Percentiles rank a stretch among this genome's conserved stretches.
Conservation (phyloP, 2,797 vertebrate species). For the Sebastes taczanowskii region DNA sequence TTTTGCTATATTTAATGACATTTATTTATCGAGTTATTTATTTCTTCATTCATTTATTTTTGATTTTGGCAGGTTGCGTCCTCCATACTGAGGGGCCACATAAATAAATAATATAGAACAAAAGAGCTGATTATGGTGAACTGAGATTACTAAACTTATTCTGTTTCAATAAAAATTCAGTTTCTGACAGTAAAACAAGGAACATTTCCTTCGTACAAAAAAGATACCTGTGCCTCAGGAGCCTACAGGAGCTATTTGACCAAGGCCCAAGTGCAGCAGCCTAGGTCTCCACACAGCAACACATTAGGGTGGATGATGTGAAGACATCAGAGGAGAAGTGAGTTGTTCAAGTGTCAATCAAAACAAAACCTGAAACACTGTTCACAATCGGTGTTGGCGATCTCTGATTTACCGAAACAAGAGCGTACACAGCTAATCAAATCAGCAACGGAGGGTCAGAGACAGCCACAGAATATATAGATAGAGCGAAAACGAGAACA, state of each 20-base stretch:
- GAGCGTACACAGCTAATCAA: neutral
- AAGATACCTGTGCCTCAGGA: neutral
- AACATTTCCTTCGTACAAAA: neutral
- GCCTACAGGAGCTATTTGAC: neutral
- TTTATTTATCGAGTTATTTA: too few relatives aligned
- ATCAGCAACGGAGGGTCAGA: neutral
- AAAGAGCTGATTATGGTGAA: neutral
- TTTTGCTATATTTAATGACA: too few relatives aligned
- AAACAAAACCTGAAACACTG: neutral
- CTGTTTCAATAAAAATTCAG: neutral
- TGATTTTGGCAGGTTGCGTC: too few relatives aligned
- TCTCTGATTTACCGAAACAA: neutral
- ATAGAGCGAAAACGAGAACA: neutral
- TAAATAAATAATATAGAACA: neutral
- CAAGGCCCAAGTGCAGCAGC: neutral
- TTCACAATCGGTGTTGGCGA: neutral
- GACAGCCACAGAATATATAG: neutral
- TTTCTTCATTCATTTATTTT: too few relatives aligned
- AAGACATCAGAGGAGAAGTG: neutral
- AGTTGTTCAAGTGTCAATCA: neutral
- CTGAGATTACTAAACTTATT: neutral
- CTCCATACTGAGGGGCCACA: neutral
- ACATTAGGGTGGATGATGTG: slow-evolving; percentile 12
- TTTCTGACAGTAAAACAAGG: neutral
- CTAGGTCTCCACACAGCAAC: slow-evolving; percentile 3